A percentile compares a stretch with the other conserved stretches of the same genome.
Conservation (phyloP, 2,797 vertebrate species). For the Takifugu rubripes region DNA sequence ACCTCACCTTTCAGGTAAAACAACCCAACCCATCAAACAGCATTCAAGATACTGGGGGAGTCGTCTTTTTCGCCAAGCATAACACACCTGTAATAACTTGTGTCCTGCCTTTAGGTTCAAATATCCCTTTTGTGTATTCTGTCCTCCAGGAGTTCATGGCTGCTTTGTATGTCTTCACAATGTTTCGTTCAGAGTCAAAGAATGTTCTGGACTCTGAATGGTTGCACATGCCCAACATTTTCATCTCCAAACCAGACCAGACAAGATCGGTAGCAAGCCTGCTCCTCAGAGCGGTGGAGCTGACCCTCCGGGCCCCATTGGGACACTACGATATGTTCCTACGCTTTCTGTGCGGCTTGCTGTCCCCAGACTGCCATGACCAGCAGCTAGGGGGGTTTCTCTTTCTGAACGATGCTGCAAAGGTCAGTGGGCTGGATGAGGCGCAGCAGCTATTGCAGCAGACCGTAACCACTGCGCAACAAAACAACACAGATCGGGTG, state of each 20-base stretch:
- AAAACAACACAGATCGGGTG: conserved; percentile 22
- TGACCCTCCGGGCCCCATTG: conserved; percentile 14
- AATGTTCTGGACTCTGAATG: conserved; percentile 50
- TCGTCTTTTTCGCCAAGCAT: background rate
- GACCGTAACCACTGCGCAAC: conserved; percentile 7
- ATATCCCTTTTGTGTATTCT: background rate
- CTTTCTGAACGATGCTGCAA: conserved; percentile 21
- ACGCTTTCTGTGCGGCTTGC: conserved; percentile 72
- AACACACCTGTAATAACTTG: no score
- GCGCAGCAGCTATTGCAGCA: conserved; percentile 42
- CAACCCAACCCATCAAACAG: background rate
- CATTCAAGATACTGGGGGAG: background rate
- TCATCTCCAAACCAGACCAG: conserved; percentile 16
- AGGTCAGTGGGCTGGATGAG: conserved; percentile 31
- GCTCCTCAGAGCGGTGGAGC: conserved; percentile 40
- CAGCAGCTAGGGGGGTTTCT: conserved; percentile 40
- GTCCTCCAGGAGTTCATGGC: conserved; percentile 72
- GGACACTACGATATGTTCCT: conserved; percentile 70
- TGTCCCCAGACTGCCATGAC: conserved; percentile 43
- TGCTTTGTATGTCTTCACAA: conserved; percentile 63
- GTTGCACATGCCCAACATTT: background rate
- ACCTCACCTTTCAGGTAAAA: conserved; percentile 66
- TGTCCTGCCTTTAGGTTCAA: background rate
- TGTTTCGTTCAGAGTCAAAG: conserved; percentile 48
- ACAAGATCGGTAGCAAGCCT: conserved; percentile 36